Conservation (phyloP, 2,797 vertebrate genomes). For the Cercopithecus mitis region DNA sequence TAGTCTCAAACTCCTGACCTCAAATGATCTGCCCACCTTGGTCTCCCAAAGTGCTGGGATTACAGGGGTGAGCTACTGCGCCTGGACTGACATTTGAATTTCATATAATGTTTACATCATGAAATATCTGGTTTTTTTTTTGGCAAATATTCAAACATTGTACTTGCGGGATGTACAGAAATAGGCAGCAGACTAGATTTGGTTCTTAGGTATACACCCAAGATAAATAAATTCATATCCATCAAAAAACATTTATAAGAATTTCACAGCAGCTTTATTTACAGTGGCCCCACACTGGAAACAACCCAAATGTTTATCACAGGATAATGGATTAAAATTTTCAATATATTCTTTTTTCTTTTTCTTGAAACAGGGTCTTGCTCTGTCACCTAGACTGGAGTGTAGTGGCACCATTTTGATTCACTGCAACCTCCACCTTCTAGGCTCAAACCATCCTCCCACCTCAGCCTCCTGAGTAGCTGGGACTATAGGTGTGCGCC, state of each 20-base stretch:
- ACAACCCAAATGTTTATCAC: background rate
- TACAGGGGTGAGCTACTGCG: no score
- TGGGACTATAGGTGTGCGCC: no score
- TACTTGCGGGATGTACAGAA: background rate
- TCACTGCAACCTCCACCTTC: no score
- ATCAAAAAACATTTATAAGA: background rate
- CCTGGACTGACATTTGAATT: background rate
- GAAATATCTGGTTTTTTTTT: background rate
- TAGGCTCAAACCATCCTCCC: no score
- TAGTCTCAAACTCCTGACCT: no score
- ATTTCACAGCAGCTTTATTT: background rate
- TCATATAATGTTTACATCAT: background rate
- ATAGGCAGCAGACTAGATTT: background rate
- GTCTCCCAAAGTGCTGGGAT: no score
- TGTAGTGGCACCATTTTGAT: no score
- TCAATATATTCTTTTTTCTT: background rate
- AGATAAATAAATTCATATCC: background rate
- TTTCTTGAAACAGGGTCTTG: no score
- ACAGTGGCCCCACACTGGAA: background rate
- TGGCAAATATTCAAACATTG: background rate
- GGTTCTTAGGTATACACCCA: background rate
- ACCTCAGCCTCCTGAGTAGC: no score
- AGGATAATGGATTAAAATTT: background rate
- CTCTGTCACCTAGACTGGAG: no score
- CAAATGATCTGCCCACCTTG: no score